Evolutionary conservation across 1,140 invertebrate genomes (phyloP), one percentile per base, ranked within the genome.

Genomic region (Neoseiulus cucumeris): DNA sequence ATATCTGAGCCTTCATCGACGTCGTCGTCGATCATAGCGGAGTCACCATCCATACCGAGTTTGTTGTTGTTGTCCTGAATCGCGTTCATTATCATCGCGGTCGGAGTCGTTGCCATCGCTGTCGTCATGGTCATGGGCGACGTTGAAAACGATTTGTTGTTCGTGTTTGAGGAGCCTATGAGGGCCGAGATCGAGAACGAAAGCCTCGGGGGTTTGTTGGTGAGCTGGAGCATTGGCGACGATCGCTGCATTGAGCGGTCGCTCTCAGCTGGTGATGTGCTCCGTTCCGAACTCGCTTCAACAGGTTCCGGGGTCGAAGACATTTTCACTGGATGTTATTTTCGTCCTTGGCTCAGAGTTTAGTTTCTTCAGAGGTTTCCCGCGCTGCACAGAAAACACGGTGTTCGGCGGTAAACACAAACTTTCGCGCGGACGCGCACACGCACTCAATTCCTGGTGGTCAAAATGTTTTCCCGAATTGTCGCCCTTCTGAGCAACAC

Each of bases 131-230:
- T 17, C 59, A 39, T 20, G 6, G 28, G 18, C 28, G 22, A 20
- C 28, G 18, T 6, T 64, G 59, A 20, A 17, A n/a, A 18, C 59
- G 28, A 20, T 22, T 2, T 22, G 41, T 28, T 42, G 29, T 55
- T 29, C 5, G 28, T 7, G 41, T 39, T 47, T 33, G 29, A 44
- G 45, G 39, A 29, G 41, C 42, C 65, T 22, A 29, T 65, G 39
- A 42, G 65, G n/a, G 65, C 39, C 29, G 51, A 59, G 64, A 70
- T 70, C 44, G 68, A 67, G 44, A 68, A 70, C 25, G 70, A 69
- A 17, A 70, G 65, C 65, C 68, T 67, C 2, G 70, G 67, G 14
- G 14, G 51, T 25, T 25, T 25, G 33, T 59, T 14, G 4, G 25
- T 59, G 25, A 59, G 51, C 9, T 59, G 51, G 22, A 59, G 51